These are phyloP conservation scores for Apoda limacodes DNA, from an alignment of 2,888 invertebrate genomes.

Conservation along the genomic window DNA sequence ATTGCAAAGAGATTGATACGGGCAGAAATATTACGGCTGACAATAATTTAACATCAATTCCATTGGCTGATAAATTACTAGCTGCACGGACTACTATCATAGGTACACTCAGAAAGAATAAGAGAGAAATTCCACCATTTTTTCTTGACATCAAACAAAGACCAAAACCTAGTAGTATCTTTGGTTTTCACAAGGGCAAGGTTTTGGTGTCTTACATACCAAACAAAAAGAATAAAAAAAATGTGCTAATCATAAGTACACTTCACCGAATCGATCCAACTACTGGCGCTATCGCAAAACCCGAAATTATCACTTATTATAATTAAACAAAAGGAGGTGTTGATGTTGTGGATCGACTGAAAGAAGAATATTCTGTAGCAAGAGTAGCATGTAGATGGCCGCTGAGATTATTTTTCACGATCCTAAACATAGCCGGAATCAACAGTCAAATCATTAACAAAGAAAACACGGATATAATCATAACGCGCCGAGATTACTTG, in stretches of 20 bases:
- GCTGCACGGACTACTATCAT: conserved; percentile 5
- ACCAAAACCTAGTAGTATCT: conserved; percentile 5
- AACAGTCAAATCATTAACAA: conserved; percentile 21
- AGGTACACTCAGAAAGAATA: conserved; percentile 9
- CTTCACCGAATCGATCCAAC: conserved; percentile 17
- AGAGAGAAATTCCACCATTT: too few relatives aligned
- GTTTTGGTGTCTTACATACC: conserved; percentile 17
- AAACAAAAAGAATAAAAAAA: conserved; percentile 17
- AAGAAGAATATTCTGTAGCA: conserved; percentile 23
- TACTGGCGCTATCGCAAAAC: conserved; percentile 12
- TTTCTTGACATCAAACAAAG: conserved; percentile 2
- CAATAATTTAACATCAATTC: conserved; percentile 11
- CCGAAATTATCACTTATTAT: conserved; percentile 9
- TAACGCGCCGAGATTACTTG: conserved; percentile 8
- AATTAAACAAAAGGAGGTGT: conserved; percentile 23
- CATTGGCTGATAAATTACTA: conserved; percentile 10
- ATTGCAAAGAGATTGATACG: conserved; percentile 8
- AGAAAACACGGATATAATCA: conserved; percentile 11
- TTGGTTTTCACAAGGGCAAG: conserved; percentile 7
- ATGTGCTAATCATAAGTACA: conserved; percentile 19
- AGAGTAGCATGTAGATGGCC: conserved; percentile 23
- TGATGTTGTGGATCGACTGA: conserved; percentile 26
- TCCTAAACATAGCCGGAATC: conserved; percentile 18
- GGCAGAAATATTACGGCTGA: conserved; percentile 12
- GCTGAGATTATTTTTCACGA: conserved; percentile 23